Base-by-base conservation (phyloP, 2,113 vertebrate genomes). In the Solea senegalensis region DNA sequence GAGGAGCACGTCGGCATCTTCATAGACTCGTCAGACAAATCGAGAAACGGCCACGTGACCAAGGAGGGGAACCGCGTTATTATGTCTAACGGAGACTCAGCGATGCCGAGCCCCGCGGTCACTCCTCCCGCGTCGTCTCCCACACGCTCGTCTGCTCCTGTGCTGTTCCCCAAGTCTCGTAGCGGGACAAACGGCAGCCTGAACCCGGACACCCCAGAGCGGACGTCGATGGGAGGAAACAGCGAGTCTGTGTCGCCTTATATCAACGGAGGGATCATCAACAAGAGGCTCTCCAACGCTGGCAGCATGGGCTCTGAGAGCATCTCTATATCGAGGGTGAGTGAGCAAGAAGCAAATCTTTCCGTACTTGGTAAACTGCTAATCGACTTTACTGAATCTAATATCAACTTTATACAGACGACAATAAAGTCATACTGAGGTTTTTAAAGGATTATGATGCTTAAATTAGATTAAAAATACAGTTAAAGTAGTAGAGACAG, bases 291-390 rank as follows among this genome's bases (percentile, higher is more conserved):
- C 86, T 97, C 96, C 0, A 93, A 95, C 52, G 88, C 91, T 0
- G 91, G 94, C 56, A 98, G 95, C 86, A 69, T 94, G 43, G 91
- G 86, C 5, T 96, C 94, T 0, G 96, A 96, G 74, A 96, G 91
- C 84, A 92, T 93, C 15, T 95, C 95, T 2, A 76, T 95, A 49
- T 94, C 94, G 70, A 95, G 94, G 95, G 97, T 98, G 86, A 95
- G 64, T 86, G 34, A 0, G 3, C 51, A 21, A 3, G 9, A 53
- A 55, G 52, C 41, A 13, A 39, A 43, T 51, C 28, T 12, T 15
- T 56, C 26, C 1, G 12, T 48, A 13, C 14, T 48, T 48, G 34
- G 34, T 21, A 21, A 21, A 21, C 21, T 21, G 21, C 21, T 1
- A 21, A 1, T 21, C 5, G 2, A 34, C 34, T 34, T 34, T 6